Evolutionary conservation across 2,888 invertebrate genomes (phyloP).

Genomic region (Mythimna loreyi): DNA sequence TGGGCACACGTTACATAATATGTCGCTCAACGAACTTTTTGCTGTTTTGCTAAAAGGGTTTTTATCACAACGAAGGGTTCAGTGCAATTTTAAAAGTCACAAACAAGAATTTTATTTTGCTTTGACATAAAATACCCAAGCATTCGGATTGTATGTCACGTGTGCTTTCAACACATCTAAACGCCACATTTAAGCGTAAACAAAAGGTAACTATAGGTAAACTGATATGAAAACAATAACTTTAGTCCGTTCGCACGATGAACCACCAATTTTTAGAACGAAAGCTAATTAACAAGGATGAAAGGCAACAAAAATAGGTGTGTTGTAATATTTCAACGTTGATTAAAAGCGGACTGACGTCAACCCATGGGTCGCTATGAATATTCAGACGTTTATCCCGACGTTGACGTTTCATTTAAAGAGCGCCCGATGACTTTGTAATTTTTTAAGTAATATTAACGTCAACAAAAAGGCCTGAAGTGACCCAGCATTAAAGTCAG

Average conservation of each 20-base stretch:
- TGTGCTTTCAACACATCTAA: slow-evolving; percentile 32
- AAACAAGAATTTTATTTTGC: slow-evolving; percentile 40
- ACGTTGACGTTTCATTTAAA: slow-evolving; percentile 84
- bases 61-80: slow-evolving; percentile 43
- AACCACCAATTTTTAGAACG: slow-evolving; percentile 46
- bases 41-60: slow-evolving; percentile 52
- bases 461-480: slow-evolving; percentile 89
- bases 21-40: slow-evolving; percentile 67
- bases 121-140: slow-evolving; percentile 45
- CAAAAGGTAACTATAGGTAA: slow-evolving; percentile 34
- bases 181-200: slow-evolving; percentile 45
- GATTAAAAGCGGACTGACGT: slow-evolving; percentile 68
- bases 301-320: slow-evolving; percentile 68
- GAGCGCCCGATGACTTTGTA: slow-evolving; percentile 81
- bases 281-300: slow-evolving; percentile 63
- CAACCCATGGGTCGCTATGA: slow-evolving; percentile 69
- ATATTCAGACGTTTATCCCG: slow-evolving; percentile 81
- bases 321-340: slow-evolving; percentile 71
- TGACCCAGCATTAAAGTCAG: slow-evolving; percentile 90
- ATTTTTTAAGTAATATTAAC: slow-evolving; percentile 87
- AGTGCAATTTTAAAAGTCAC: slow-evolving; percentile 50
- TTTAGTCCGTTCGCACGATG: slow-evolving; percentile 17
- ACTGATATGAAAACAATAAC: slow-evolving; percentile 54
- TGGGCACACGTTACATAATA: slow-evolving; percentile 65
- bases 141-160: slow-evolving; percentile 34